Base-by-base conservation (phyloP, 2,888 invertebrate genomes). In the Pristionchus entomophagus region DNA sequence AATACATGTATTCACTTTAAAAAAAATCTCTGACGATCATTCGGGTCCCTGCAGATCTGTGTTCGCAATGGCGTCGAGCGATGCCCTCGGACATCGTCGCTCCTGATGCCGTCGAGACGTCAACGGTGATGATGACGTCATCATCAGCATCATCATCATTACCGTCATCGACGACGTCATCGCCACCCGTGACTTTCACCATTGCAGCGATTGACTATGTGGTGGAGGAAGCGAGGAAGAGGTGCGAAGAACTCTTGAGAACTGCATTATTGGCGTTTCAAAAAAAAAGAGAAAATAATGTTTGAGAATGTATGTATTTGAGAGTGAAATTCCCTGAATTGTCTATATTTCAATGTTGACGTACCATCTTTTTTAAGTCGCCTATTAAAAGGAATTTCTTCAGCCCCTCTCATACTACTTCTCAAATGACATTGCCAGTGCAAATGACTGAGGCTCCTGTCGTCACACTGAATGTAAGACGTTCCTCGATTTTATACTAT, bases 51-150 rank as follows among this genome's bases (percentile, higher is more conserved):
- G 22, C 73, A 73, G 73, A 73, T 41, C 73, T 73, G 4, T 73
- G 73, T n/a, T 73, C 73, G 0, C 73, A 73, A 73, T 73, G 73
- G 73, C 73, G 73, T 22, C 41, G 41, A 14, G n/a, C 73, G n/a
- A 73, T 73, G 73, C 73, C 73, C 3, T 22, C 73, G 5, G 73
- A 73, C 45, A 73, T 73, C 41, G 26, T 73, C n/a, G n/a, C 73
- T 14, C 73, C 73, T 17, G 73, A 45, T 45, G 41, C 41, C 1
- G 26, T 41, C 32, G 41, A 73, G 5, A 12, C 41, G 12, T n/a
- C 41, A 35, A 19, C 35, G 19, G 35, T 59, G 56, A n/a, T 59
- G n/a, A 45, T 26, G 41, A 1, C 45, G 38, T 38, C 73, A 38
- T 73, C 73, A 26, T 56, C n/a, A 56, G 6, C 73, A 8, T 41